Conservation (phyloP, 2,888 invertebrate genomes). For the Thereva unica region DNA sequence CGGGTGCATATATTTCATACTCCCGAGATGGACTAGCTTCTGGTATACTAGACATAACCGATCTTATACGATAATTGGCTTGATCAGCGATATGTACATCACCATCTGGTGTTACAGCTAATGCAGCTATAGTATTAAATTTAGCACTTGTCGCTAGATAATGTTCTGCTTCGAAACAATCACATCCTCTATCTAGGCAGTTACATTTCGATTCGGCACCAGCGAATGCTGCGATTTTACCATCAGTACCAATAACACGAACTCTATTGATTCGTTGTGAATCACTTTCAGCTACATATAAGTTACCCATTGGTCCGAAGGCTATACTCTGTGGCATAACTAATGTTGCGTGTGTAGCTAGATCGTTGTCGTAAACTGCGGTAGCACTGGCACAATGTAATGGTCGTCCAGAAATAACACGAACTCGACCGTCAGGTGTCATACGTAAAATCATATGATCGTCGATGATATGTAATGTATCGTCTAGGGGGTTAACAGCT, state of each 20-base stretch:
- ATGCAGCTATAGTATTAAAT: constrained; percentile 90
- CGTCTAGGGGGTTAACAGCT: constrained; percentile 91
- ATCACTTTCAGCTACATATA: constrained; percentile 95
- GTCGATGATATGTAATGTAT: constrained; percentile 93
- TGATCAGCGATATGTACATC: constrained; percentile 95
- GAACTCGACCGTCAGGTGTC: constrained; percentile 87
- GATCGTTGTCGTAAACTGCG: constrained; percentile 78
- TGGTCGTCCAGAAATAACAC: constrained; percentile 91
- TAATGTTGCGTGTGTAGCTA: constrained; percentile 88
- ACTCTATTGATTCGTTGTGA: constrained; percentile 92
- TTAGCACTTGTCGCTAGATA: constrained; percentile 90
- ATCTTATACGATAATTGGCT: constrained; percentile 85
- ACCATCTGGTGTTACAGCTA: constrained; percentile 92
- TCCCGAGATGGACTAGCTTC: constrained; percentile 81
- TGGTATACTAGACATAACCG: constrained; percentile 87
- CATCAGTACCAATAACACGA: constrained; percentile 88
- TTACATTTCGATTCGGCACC: constrained; percentile 94
- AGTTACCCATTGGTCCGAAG: constrained; percentile 87
- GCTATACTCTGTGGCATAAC: constrained; percentile 94
- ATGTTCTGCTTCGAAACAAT: constrained; percentile 91
- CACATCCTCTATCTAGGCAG: constrained; percentile 87
- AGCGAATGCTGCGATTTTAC: constrained; percentile 89
- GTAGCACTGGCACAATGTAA: constrained; percentile 87
- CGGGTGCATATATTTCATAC: constrained; percentile 93
- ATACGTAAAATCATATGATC: constrained; percentile 93